These are phyloP conservation scores for Apus apus DNA, from an alignment of 2,113 vertebrate species.

Conservation along the genomic window DNA sequence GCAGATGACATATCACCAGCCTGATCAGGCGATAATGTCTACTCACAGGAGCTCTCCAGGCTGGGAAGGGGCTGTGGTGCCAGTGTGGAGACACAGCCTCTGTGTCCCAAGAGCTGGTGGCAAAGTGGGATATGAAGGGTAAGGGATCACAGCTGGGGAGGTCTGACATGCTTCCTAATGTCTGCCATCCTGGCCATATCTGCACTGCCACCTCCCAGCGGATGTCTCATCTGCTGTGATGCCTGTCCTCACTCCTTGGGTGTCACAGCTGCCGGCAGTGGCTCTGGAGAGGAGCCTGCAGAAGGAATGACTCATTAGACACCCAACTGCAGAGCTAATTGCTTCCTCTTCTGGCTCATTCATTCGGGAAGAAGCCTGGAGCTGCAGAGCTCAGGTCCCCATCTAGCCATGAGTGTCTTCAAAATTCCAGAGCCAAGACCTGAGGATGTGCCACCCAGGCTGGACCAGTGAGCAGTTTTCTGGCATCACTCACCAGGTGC, in stretches of 20 bases:
- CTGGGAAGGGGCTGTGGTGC: neutral
- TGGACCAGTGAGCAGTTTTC: neutral
- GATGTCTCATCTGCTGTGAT: neutral
- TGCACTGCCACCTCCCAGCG: neutral
- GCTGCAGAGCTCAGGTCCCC: neutral
- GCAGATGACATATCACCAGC: neutral
- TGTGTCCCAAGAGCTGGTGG: rapidly evolving
- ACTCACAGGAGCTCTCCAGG: rapidly evolving
- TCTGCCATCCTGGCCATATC: neutral
- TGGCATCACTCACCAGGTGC: neutral
- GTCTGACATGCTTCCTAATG: neutral
- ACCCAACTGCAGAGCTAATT: neutral
- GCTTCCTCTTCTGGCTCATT: neutral
- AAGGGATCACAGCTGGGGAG: neutral
- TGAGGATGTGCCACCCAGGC: neutral
- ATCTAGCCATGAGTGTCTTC: neutral
- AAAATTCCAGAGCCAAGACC: rapidly evolving
- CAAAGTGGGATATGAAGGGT: neutral
- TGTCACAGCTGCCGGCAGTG: neutral
- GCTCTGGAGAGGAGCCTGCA: neutral
- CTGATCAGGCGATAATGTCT: neutral
- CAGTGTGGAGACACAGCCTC: neutral
- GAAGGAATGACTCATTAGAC: neutral
- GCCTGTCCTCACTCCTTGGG: neutral
- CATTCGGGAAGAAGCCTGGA: neutral